Evolutionary conservation across 35 echinoderm and acorn worm species (phyloP).

Genomic region (Apostichopus parvimensis): DNA sequence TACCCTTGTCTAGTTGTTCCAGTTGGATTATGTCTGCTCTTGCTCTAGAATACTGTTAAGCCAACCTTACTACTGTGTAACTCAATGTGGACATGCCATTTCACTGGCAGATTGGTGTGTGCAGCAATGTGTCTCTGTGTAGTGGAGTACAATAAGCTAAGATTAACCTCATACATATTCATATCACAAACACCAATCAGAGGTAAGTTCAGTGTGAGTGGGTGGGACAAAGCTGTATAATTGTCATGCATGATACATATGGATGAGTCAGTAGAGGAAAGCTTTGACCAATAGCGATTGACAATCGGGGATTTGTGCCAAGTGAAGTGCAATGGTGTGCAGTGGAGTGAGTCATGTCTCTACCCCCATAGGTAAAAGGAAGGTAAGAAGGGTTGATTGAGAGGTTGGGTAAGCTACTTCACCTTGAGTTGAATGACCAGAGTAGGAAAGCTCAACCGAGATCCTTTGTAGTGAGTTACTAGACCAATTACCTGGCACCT

Average conservation of each 20-base stretch:
- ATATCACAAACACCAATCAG: background rate
- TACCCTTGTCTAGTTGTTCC: no score
- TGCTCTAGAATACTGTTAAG: no score
- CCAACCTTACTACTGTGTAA: no score
- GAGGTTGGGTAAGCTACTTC: conserved; percentile 7
- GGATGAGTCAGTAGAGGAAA: conserved; percentile 9
- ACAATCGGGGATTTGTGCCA: background rate
- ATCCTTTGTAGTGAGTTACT: conserved; percentile 6
- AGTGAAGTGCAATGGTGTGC: background rate
- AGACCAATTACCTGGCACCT: conserved; percentile 5
- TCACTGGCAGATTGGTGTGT: no score
- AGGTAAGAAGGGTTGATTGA: background rate
- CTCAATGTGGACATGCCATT: no score
- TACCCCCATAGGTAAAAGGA: no score
- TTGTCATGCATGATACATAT: conserved; percentile 13
- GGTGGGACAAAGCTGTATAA: background rate
- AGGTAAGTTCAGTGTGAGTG: background rate
- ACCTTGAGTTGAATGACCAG: conserved; percentile 42
- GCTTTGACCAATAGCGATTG: conserved; percentile 18
- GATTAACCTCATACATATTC: background rate
- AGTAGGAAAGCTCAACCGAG: background rate
- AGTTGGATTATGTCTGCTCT: no score
- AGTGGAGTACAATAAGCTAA: no score
- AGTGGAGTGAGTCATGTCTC: background rate
- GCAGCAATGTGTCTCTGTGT: no score